Base-by-base conservation (phyloP, 1,140 invertebrate genomes). In the Pogonus chalceus region DNA sequence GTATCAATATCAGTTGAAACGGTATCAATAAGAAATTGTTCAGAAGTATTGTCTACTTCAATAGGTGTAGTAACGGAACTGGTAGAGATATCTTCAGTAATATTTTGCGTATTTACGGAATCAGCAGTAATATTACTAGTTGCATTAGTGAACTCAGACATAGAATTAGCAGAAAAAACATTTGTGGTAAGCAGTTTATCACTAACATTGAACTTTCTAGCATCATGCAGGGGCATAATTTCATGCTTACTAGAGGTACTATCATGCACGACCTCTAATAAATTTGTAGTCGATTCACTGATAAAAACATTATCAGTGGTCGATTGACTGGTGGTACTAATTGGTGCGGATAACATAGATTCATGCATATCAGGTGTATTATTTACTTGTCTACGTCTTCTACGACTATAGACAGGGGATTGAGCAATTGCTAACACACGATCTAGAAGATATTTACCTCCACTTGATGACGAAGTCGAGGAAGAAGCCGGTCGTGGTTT, bases 401-500 rank as follows among this genome's bases (percentile, higher is more conserved):
- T 20, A 16, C 20, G 43, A 43, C 37, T 43, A 16, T 43, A 43
- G 21, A 49, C 16, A 7, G 39, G 20, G 20, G 39, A n/a, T 16
- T 21, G 16, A 7, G 23, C 20, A 21, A 22, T 18, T 20, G 20
- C 16, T 49, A 49, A 22, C 7, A 23, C 52, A 58, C 39, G 57
- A 4, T 56, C 52, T 48, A 43, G 4, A 10, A 51, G 52, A 56
- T 56, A 58, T 70, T 73, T 80, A 81, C 84, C 83, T 83, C 83
- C 83, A 67, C 77, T 69, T 58, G 77, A 69, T 53, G 72, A 71
- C 26, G 26, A 31, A 10, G 37, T 10, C 9, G 37, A 43, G 3
- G 37, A 43, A 18, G 9, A 12, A 3, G 37, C 37, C 61, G 77
- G 77, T 56, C 78, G 72, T 20, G 78, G 73, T 66, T 73, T 71